Percentiles rank a stretch among this genome's conserved stretches.
These are phyloP conservation scores for Sylvilagus bachmani DNA, from an alignment of 2,113 vertebrate genomes.

Conservation along the genomic window DNA sequence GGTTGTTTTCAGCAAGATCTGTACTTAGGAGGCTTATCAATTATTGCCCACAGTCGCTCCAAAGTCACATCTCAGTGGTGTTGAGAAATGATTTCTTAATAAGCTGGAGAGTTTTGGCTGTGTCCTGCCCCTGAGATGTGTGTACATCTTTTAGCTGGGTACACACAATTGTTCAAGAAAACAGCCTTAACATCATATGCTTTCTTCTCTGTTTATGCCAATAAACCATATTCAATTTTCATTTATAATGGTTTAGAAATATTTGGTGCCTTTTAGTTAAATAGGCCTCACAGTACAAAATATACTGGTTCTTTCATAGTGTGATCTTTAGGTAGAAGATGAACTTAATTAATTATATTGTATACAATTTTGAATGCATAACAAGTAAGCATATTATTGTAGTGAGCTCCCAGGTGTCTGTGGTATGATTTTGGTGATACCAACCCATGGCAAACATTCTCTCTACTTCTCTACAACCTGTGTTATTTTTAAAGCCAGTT, in stretches of 20 bases:
- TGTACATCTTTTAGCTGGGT: neutral
- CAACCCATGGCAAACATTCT: neutral
- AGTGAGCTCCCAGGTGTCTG: neutral
- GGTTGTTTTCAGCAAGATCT: neutral
- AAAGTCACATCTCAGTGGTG: neutral
- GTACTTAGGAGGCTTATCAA: neutral
- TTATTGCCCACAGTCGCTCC: neutral
- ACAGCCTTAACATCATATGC: no score
- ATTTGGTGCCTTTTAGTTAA: neutral
- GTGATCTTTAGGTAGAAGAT: neutral
- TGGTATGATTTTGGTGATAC: neutral
- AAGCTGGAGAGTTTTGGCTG: neutral
- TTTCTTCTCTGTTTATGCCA: neutral
- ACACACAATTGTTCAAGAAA: neutral
- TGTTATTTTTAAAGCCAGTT: constrained; percentile 4
- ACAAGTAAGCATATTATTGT: neutral
- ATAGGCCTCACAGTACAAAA: neutral
- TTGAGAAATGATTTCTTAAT: neutral
- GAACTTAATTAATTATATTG: neutral
- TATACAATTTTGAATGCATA: neutral
- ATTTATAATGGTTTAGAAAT: neutral
- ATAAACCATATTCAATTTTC: neutral
- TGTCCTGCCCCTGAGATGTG: neutral
- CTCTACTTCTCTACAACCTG: neutral
- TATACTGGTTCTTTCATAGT: neutral